Percentiles rank a stretch among this genome's conserved stretches.
Evolutionary conservation across 1,140 invertebrate species (phyloP).

Genomic region (Stegodyphus mimosarum): DNA sequence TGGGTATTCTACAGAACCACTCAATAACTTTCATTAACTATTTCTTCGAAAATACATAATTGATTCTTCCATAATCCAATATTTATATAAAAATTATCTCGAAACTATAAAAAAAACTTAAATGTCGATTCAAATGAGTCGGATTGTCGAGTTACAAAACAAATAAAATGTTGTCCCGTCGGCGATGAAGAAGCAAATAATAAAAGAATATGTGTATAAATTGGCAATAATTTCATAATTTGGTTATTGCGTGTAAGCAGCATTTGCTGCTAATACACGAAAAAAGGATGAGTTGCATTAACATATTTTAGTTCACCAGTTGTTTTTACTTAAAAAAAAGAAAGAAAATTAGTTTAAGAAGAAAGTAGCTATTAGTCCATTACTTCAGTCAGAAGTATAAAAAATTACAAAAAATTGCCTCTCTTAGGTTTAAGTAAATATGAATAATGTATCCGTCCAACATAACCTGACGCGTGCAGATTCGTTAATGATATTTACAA

Average conservation of each 20-base stretch:
- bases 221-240: neutral
- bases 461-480: conserved; percentile 11
- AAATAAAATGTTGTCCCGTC: too few species aligned
- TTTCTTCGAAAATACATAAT: too few species aligned
- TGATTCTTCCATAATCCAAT: too few species aligned
- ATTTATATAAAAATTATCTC: too few species aligned
- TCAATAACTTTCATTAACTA: too few species aligned
- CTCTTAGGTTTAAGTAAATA: conserved; percentile 37
- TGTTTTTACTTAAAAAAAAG: neutral
- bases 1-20: too few species aligned
- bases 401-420: neutral
- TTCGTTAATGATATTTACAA: conserved; percentile 43
- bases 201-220: too few species aligned
- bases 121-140: too few species aligned
- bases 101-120: too few species aligned
- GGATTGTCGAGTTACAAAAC: too few species aligned
- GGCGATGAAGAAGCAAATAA: too few species aligned
- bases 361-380: conserved; percentile 18
- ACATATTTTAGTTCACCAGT: conserved; percentile 23
- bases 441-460: conserved; percentile 27
- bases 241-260: neutral
- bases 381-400: neutral
- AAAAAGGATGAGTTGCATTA: conserved; percentile 18
- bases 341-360: conserved; percentile 45
- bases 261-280: conserved; percentile 1